These are phyloP conservation scores for Drosophila micromelanica DNA, from an alignment of 1,140 invertebrate genomes.

Conservation along the genomic window DNA sequence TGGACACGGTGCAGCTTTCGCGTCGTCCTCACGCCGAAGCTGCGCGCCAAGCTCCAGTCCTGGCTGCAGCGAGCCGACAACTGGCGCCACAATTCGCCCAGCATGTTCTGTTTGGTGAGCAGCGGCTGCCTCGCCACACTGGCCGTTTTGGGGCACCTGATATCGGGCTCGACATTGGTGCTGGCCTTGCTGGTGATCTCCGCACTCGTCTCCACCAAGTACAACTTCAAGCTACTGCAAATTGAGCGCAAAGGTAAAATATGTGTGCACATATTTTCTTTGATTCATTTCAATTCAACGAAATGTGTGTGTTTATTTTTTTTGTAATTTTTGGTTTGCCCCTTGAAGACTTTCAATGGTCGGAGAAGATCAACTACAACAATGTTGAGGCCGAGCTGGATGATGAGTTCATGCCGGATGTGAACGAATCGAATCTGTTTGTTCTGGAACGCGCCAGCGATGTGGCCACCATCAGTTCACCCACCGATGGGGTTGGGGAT, in stretches of 20 bases:
- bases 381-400: conserved; percentile 66
- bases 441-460: conserved; percentile 77
- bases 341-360: conserved; percentile 66
- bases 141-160: conserved; percentile 72
- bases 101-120: conserved; percentile 70
- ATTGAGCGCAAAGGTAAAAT: conserved; percentile 66
- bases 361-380: conserved; percentile 65
- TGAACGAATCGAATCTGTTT: conserved; percentile 78
- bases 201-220: conserved; percentile 70
- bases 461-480: conserved; percentile 73
- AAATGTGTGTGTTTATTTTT: too few relatives aligned
- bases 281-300: not conserved
- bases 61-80: conserved; percentile 44
- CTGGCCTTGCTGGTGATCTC: conserved; percentile 63
- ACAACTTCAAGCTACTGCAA: conserved; percentile 72
- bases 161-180: conserved; percentile 73
- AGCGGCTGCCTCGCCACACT: conserved; percentile 59
- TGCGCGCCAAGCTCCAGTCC: conserved; percentile 53
- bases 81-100: conserved; percentile 59
- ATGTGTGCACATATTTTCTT: not conserved
- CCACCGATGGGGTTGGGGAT: conserved; percentile 42
- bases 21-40: conserved; percentile 67
- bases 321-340: too few relatives aligned
- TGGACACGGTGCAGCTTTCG: conserved; percentile 74
- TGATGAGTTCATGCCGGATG: conserved; percentile 82